These are phyloP conservation scores for Drosophila mettleri DNA, from an alignment of 2,888 invertebrate species.

Conservation along the genomic window DNA sequence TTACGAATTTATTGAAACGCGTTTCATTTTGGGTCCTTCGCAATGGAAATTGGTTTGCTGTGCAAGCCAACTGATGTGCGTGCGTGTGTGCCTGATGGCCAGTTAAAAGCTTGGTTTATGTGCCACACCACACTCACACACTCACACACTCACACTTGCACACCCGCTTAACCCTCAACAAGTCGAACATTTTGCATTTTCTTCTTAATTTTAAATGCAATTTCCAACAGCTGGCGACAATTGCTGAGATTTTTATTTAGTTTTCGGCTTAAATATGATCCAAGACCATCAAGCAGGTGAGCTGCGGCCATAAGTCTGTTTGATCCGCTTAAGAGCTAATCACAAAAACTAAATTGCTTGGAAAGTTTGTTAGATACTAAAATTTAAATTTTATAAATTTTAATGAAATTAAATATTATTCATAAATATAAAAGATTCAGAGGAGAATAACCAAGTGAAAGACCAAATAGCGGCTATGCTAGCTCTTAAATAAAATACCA, in stretches of 20 bases:
- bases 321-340: background rate
- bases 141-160: background rate
- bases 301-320: background rate
- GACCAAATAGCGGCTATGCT: too few relatives aligned
- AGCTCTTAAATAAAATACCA: too few relatives aligned
- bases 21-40: constrained; percentile 55
- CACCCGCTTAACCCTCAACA: constrained; percentile 12
- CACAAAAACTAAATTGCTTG: background rate
- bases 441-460: too few relatives aligned
- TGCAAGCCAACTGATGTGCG: constrained; percentile 36
- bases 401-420: too few relatives aligned
- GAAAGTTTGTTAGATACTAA: background rate
- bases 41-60: constrained; percentile 32
- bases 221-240: constrained; percentile 18
- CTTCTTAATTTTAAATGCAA: constrained; percentile 39
- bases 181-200: constrained; percentile 15
- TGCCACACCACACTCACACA: background rate
- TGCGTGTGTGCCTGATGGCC: constrained; percentile 44
- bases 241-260: constrained; percentile 6
- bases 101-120: constrained; percentile 58
- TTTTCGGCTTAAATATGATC: background rate
- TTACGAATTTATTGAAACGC: constrained; percentile 70
- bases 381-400: too few relatives aligned
- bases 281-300: background rate
- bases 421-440: too few relatives aligned